A percentile compares a stretch with the other conserved stretches of the same genome.
Conservation (phyloP, 2,113 vertebrate species). For the Micronycteris hirsuta region DNA sequence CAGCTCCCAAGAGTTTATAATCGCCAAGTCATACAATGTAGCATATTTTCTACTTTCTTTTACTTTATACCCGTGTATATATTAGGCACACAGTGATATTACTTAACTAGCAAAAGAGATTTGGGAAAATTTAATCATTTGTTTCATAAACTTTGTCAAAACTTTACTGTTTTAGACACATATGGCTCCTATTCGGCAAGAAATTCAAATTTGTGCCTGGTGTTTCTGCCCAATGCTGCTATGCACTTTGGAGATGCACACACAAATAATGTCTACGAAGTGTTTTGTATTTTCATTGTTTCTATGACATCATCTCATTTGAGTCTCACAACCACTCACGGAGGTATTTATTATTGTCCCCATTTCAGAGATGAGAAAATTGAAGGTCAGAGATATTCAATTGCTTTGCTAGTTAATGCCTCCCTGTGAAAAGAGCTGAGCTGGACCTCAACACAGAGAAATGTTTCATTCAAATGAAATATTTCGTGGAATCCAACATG, state of each 20-base stretch:
- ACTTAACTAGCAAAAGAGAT: not conserved
- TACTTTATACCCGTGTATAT: not conserved
- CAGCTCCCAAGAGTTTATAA: not conserved
- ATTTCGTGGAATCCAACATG: not conserved
- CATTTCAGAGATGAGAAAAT: not conserved
- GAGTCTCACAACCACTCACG: not conserved
- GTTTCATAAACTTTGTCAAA: slow-evolving; percentile 4
- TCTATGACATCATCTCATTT: not conserved
- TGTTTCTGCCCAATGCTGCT: not conserved
- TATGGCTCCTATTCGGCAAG: not conserved
- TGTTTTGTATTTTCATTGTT: not conserved
- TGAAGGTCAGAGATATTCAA: not conserved
- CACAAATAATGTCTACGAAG: not conserved
- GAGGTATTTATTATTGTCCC: not conserved
- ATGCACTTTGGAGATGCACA: not conserved
- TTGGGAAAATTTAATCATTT: not conserved
- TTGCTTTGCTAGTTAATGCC: not conserved
- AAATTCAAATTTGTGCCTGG: not conserved
- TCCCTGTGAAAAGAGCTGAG: not conserved
- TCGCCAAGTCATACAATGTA: not conserved
- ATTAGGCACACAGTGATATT: not conserved
- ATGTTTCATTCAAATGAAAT: not conserved
- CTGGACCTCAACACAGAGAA: not conserved
- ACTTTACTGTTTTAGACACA: not conserved
- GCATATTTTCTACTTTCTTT: not conserved